Conservation (phyloP, 2,888 invertebrate genomes). For the Caenorhabditis macrosperma region DNA sequence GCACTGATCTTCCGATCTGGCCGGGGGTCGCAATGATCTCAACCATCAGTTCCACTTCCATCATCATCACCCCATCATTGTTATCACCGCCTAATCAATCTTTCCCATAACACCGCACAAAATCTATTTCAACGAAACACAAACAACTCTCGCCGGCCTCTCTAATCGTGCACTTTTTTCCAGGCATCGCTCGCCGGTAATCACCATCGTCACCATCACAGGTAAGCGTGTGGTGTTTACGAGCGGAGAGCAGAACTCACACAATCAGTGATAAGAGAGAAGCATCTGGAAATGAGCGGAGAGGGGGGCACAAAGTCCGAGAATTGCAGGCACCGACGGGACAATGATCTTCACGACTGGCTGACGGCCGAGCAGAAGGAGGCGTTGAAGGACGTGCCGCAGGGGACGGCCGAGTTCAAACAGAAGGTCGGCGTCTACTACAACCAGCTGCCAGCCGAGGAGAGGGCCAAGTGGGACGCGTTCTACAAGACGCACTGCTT, state of each 20-base stretch:
- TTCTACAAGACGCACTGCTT: conserved; percentile 64
- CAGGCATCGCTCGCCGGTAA: conserved; percentile 42
- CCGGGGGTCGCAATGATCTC: no score
- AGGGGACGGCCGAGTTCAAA: conserved; percentile 51
- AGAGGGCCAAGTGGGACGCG: conserved; percentile 61
- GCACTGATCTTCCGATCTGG: no score
- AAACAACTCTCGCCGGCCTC: no score
- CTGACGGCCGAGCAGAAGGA: conserved; percentile 62
- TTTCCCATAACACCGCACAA: background rate
- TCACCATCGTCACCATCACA: conserved; percentile 34
- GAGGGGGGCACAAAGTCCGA: conserved; percentile 19
- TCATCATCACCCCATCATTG: background rate
- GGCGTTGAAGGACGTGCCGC: conserved; percentile 33
- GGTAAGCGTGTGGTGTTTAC: conserved; percentile 51
- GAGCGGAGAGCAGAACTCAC: background rate
- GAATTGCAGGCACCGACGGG: conserved; percentile 25
- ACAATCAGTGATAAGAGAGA: conserved; percentile 23
- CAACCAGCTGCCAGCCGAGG: conserved; percentile 43
- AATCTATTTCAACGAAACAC: conserved; percentile 34
- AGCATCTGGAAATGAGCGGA: conserved; percentile 26
- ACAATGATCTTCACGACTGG: conserved; percentile 60
- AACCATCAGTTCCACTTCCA: no score
- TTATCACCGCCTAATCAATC: background rate
- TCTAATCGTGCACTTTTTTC: conserved; percentile 25
- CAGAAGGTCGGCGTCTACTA: conserved; percentile 63